Evolutionary conservation across 2,888 invertebrate genomes (phyloP).

Genomic region (Leptura quadrifasciata): DNA sequence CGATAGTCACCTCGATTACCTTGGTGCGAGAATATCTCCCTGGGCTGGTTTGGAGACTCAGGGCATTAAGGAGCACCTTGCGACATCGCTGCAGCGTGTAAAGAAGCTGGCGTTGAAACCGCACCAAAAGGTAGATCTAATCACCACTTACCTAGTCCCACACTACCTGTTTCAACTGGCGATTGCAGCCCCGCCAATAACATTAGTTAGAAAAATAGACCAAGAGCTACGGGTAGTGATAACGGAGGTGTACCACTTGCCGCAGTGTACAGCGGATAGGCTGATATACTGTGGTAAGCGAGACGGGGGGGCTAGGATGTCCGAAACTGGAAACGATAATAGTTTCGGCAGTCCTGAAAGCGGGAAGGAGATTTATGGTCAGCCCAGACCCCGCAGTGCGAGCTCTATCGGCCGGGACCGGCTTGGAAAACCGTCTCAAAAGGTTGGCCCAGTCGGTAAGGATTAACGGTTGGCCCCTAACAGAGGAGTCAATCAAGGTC

Average conservation of each 20-base stretch:
- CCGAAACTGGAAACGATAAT: conserved; percentile 58
- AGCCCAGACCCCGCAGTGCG: conserved; percentile 58
- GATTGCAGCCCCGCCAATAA: conserved; percentile 59
- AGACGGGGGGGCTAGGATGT: conserved; percentile 64
- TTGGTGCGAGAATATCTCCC: too few relatives aligned
- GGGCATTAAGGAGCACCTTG: conserved; percentile 41
- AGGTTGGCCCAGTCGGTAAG: conserved; percentile 32
- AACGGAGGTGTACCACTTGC: conserved; percentile 61
- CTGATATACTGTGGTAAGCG: conserved; percentile 61
- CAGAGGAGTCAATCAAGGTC: neutral
- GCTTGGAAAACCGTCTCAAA: conserved; percentile 58
- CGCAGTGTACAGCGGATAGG: conserved; percentile 53
- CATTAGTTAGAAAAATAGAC: conserved; percentile 56
- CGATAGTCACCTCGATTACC: conserved; percentile 58
- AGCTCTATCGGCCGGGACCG: conserved; percentile 57
- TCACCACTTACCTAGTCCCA: conserved; percentile 69
- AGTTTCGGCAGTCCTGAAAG: conserved; percentile 45
- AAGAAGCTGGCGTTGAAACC: too few relatives aligned
- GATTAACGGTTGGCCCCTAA: neutral
- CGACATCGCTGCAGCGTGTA: conserved; percentile 54
- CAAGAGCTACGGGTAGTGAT: conserved; percentile 61
- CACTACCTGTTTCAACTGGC: conserved; percentile 67
- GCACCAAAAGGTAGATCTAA: conserved; percentile 67
- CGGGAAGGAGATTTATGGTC: conserved; percentile 49
- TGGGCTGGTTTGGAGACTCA: conserved; percentile 55